Evolutionary conservation across 1,140 invertebrate genomes (phyloP), one percentile per base, ranked within the genome.

Genomic region (Drosophila bocqueti): DNA sequence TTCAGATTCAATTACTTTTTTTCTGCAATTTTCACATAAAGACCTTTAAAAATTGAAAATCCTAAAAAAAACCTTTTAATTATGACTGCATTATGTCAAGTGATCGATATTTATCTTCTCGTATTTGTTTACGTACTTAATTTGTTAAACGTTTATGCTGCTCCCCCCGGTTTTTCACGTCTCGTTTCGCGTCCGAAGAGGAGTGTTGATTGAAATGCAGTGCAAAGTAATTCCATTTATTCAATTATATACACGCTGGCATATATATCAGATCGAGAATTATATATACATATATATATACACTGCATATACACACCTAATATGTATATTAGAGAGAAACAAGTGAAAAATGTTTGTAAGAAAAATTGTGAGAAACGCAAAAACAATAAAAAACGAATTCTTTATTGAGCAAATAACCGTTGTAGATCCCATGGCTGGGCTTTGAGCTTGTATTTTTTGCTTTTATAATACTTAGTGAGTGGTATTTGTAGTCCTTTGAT

Each of bases 161-260:
- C 7, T 36, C n/a, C n/a, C 62, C 52, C 36, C 29, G 66, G 11
- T 67, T 67, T 50, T 59, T 61, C 77, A 64, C 57, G 4, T 61
- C 61, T 79, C 57, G 40, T 73, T 66, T 66, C 24, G 24, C 26
- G 36, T 82, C 55, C 36, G 15, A 26, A 69, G 34, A 75, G 65
- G 29, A 71, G 68, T 74, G 65, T 71, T 79, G 50, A 76, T 86
- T 63, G 69, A 82, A 89, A 81, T 81, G 77, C 77, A 89, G 77
- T 89, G 84, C 84, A 89, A 89, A 89, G 60, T 80, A 89, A 87
- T 84, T 90, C 81, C 85, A 89, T 89, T 79, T 84, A 90, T 85
- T 90, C 85, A 89, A 84, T 89, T 90, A 89, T 79, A 79, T 85
- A 81, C 78, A 78, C 63, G 81, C 75, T 79, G 64, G 77, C 50